Evolutionary conservation across 2,888 invertebrate species (phyloP).

Genomic region (Octodonta nipae): DNA sequence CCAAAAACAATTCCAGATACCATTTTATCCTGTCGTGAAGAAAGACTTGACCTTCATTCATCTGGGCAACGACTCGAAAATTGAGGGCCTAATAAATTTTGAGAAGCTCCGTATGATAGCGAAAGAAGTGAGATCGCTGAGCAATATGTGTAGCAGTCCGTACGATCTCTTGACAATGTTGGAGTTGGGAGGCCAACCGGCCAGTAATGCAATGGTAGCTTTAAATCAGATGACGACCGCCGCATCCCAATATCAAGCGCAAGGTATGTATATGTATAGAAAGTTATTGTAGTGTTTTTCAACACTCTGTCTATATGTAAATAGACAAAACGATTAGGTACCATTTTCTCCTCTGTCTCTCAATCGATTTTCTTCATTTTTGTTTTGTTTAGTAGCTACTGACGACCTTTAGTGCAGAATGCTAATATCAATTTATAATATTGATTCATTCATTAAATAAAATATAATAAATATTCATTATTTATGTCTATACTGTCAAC

Average conservation of each 20-base stretch:
- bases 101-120: constrained; percentile 98
- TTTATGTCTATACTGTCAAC: too few species aligned
- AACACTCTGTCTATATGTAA: too few species aligned
- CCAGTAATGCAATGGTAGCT: constrained; percentile 78
- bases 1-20: constrained; percentile 43
- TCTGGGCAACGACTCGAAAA: constrained; percentile 85
- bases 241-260: constrained; percentile 41
- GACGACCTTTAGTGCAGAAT: too few species aligned
- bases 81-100: constrained; percentile 86
- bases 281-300: background rate
- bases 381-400: too few species aligned
- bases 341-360: too few species aligned
- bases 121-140: constrained; percentile 79
- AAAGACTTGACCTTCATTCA: constrained; percentile 97
- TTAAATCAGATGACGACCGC: constrained; percentile 75
- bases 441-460: too few species aligned
- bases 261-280: too few species aligned
- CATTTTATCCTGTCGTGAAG: constrained; percentile 82
- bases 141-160: constrained; percentile 91
- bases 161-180: constrained; percentile 75
- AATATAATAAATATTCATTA: too few species aligned
- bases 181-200: constrained; percentile 74
- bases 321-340: too few species aligned
- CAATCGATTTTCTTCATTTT: too few species aligned
- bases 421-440: too few species aligned